Conservation (phyloP, 1,140 invertebrate species). For the Pemphigus obesinymphae region DNA sequence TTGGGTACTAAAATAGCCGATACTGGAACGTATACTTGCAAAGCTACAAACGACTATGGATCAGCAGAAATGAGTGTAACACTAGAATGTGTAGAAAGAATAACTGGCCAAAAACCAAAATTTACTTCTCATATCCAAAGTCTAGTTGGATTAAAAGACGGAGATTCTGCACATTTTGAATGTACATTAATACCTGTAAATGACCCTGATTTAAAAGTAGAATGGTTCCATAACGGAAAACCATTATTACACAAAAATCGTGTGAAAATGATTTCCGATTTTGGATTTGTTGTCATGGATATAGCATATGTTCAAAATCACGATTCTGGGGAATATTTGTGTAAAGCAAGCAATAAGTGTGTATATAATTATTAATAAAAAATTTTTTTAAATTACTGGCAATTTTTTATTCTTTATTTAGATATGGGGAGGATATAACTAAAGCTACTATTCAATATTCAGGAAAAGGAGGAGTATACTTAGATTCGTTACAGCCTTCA, state of each 20-base stretch:
- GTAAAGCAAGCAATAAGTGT: slow-evolving; percentile 77
- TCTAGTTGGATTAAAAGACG: slow-evolving; percentile 80
- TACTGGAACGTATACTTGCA: slow-evolving; percentile 79
- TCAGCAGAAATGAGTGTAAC: slow-evolving; percentile 77
- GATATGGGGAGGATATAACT: slow-evolving; percentile 82
- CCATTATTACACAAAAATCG: slow-evolving; percentile 81
- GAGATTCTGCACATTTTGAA: slow-evolving; percentile 88
- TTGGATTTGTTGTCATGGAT: slow-evolving; percentile 92
- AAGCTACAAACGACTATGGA: slow-evolving; percentile 83
- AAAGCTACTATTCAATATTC: slow-evolving; percentile 75
- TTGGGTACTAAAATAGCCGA: slow-evolving; percentile 84
- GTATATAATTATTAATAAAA: slow-evolving; percentile 33
- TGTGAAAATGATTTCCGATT: slow-evolving; percentile 91
- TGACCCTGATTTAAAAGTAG: slow-evolving; percentile 88
- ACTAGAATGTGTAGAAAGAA: slow-evolving; percentile 77
- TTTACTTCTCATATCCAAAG: slow-evolving; percentile 85
- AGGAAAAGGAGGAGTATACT: slow-evolving; percentile 82
- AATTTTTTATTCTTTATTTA: slow-evolving; percentile 40
- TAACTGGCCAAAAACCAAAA: slow-evolving; percentile 76
- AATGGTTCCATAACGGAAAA: slow-evolving; percentile 92
- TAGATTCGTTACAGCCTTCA: slow-evolving; percentile 90
- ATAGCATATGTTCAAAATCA: slow-evolving; percentile 90
- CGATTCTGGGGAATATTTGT: slow-evolving; percentile 89
- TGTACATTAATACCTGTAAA: slow-evolving; percentile 86
- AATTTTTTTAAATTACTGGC: no score